Evolutionary conservation across 2,888 invertebrate genomes (phyloP).

Genomic region (Gari tellinella): DNA sequence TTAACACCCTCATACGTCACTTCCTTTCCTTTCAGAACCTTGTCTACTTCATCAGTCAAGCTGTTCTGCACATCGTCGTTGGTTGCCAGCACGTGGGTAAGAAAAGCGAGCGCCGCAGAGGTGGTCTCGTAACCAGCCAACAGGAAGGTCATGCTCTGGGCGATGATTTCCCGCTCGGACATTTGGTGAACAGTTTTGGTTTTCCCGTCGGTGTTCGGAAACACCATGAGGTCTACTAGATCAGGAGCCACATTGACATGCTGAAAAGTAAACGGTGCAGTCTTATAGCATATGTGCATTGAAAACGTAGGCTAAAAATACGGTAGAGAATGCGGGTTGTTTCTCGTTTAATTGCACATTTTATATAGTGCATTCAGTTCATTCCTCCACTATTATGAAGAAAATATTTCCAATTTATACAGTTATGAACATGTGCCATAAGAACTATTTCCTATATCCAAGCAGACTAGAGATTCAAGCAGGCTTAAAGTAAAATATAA

Average conservation of each 20-base stretch:
- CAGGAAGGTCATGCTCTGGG: constrained; percentile 84
- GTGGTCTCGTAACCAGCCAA: constrained; percentile 87
- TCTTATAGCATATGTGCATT: neutral
- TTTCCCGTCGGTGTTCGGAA: constrained; percentile 64
- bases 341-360: no score
- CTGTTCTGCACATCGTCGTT: constrained; percentile 84
- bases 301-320: neutral
- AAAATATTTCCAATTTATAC: no score
- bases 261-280: constrained; percentile 46
- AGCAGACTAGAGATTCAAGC: no score
- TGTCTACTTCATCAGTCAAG: constrained; percentile 84
- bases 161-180: constrained; percentile 79
- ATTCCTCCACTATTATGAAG: no score
- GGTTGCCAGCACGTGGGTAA: constrained; percentile 84
- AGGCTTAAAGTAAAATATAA: no score
- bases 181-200: constrained; percentile 45
- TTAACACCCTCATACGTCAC: constrained; percentile 81
- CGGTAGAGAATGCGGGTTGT: no score
- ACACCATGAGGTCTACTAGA: constrained; percentile 84
- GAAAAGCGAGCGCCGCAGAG: constrained; percentile 85
- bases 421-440: no score
- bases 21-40: constrained; percentile 69
- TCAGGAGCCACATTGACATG: constrained; percentile 74
- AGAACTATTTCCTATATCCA: no score
- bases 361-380: no score